These are phyloP conservation scores for Passer montanus DNA, from an alignment of 2,113 vertebrate genomes.

Conservation along the genomic window DNA sequence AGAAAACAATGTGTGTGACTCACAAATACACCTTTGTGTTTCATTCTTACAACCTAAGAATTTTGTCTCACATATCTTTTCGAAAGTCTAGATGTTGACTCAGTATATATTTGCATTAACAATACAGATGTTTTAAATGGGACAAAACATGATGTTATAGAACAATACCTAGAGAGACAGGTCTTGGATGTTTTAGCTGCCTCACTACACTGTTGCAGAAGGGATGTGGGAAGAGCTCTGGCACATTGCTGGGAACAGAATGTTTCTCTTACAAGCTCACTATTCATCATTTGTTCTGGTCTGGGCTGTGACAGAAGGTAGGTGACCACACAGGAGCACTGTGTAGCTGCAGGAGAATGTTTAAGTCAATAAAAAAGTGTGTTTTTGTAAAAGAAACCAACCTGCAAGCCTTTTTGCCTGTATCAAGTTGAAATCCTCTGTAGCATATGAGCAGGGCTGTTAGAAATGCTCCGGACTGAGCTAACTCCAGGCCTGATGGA, in stretches of 20 bases:
- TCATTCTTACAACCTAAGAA: background rate
- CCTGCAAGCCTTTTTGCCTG: background rate
- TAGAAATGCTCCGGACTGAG: background rate
- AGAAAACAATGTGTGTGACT: background rate
- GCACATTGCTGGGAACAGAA: background rate
- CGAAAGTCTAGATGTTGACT: background rate
- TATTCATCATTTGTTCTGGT: constrained; percentile 40
- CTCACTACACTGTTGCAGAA: rapidly evolving
- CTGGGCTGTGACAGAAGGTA: constrained; percentile 22
- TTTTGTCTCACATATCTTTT: background rate
- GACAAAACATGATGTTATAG: background rate
- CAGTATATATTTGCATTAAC: background rate
- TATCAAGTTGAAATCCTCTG: background rate
- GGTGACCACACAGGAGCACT: constrained; percentile 52
- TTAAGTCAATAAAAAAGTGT: constrained; percentile 39
- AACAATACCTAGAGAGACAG: background rate
- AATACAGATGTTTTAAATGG: background rate
- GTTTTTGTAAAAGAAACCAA: constrained; percentile 30
- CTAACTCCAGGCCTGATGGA: background rate
- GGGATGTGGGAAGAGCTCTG: background rate
- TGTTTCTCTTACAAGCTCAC: background rate
- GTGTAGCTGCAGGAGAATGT: constrained; percentile 32
- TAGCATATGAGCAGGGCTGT: background rate
- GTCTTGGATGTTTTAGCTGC: background rate
- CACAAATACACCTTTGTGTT: background rate